Conservation (phyloP, 2,888 invertebrate species). For the Gibbula magus region DNA sequence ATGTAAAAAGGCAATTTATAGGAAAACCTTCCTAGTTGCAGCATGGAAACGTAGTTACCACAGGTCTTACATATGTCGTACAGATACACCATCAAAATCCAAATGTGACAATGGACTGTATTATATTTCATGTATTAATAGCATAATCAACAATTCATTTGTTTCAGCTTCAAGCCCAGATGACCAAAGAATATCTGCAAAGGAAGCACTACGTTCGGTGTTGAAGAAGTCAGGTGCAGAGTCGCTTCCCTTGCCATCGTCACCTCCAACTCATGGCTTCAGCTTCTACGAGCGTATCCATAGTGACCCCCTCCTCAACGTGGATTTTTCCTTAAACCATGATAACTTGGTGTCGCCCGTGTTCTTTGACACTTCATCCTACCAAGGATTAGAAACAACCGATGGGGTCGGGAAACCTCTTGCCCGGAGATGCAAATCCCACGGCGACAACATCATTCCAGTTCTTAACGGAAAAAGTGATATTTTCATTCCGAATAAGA, state of each 20-base stretch:
- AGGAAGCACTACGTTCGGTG: conserved; percentile 57
- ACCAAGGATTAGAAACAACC: background rate
- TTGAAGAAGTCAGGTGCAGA: conserved; percentile 57
- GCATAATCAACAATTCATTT: too few species aligned
- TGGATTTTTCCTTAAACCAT: conserved; percentile 44
- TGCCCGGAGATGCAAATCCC: background rate
- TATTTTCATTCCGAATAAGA: conserved; percentile 54
- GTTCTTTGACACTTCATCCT: background rate
- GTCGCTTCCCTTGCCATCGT: conserved; percentile 32
- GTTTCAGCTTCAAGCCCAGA: conserved; percentile 58
- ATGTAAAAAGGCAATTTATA: too few species aligned
- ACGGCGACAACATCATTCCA: background rate
- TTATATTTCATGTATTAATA: too few species aligned
- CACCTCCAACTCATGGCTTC: conserved; percentile 29
- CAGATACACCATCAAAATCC: too few species aligned
- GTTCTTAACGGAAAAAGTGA: background rate
- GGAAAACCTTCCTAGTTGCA: too few species aligned
- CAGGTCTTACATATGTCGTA: too few species aligned
- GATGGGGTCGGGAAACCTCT: background rate
- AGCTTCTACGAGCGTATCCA: conserved; percentile 54
- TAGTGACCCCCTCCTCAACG: conserved; percentile 58
- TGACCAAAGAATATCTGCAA: conserved; percentile 52
- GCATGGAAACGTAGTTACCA: too few species aligned
- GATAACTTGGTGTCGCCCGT: background rate
- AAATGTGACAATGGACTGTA: too few species aligned